Conservation (phyloP, 2,113 vertebrate species). For the Paralichthys olivaceus region DNA sequence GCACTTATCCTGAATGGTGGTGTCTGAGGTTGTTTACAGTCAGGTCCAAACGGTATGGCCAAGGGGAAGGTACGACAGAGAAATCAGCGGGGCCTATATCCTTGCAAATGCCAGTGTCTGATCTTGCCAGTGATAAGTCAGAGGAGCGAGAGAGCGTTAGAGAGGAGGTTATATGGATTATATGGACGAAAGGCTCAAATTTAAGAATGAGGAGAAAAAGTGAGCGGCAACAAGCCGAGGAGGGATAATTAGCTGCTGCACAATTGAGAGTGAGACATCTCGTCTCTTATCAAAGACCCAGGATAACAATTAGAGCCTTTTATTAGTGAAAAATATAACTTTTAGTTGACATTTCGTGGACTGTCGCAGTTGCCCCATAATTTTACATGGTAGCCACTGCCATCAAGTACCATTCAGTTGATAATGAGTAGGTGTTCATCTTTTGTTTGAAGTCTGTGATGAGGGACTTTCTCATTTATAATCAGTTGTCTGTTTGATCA, state of each 20-base stretch:
- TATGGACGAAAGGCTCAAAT: neutral
- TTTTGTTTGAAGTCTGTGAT: slow-evolving; percentile 32
- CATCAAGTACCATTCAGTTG: neutral
- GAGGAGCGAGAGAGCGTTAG: neutral
- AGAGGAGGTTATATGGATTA: neutral
- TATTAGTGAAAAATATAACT: too few relatives aligned
- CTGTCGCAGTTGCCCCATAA: too few relatives aligned
- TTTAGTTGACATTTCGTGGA: too few relatives aligned
- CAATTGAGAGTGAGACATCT: neutral
- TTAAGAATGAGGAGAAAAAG: neutral
- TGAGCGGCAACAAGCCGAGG: neutral
- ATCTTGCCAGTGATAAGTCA: too few relatives aligned
- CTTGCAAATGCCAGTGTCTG: too few relatives aligned
- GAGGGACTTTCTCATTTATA: slow-evolving; percentile 38
- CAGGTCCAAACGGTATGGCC: neutral
- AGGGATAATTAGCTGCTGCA: neutral
- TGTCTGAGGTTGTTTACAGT: neutral
- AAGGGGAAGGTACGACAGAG: too few relatives aligned
- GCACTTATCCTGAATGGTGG: neutral
- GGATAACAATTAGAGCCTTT: neutral
- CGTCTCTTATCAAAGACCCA: too few relatives aligned
- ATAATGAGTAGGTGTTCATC: slow-evolving; percentile 15
- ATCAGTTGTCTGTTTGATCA: slow-evolving; percentile 48
- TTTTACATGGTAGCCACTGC: too few relatives aligned
- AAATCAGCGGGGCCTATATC: too few relatives aligned